Percentiles rank a stretch among this genome's conserved stretches.
These are phyloP conservation scores for Mesorhabditis sp. DNA, from an alignment of 2,888 invertebrate species.

Conservation along the genomic window DNA sequence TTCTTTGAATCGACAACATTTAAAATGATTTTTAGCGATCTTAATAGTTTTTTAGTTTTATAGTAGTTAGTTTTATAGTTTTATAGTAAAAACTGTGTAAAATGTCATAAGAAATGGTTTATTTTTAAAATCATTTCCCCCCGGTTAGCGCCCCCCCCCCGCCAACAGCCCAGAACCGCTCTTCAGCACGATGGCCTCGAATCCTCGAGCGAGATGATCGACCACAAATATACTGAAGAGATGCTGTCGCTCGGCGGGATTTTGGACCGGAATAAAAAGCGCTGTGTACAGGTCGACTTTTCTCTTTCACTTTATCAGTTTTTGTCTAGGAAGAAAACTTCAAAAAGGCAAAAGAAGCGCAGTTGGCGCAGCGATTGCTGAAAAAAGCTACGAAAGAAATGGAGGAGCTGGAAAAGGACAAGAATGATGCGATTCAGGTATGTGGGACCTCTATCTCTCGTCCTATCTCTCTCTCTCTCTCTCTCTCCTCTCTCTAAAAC, in stretches of 20 bases:
- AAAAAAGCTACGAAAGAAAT: conserved; percentile 33
- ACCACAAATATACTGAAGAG: conserved; percentile 29
- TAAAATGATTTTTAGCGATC: no score
- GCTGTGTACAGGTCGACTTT: conserved; percentile 12
- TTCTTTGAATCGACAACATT: no score
- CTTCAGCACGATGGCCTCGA: neutral
- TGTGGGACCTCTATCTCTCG: neutral
- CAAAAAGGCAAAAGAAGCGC: conserved; percentile 37
- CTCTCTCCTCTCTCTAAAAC: neutral
- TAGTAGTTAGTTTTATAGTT: no score
- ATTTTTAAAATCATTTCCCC: no score
- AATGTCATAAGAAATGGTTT: no score
- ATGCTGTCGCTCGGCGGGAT: conserved; percentile 22
- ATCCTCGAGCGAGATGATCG: neutral
- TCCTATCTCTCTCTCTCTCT: neutral
- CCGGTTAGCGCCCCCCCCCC: no score
- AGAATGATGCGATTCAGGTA: conserved; percentile 19
- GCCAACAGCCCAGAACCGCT: neutral
- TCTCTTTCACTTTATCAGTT: neutral
- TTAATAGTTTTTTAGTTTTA: no score
- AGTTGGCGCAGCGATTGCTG: conserved; percentile 28
- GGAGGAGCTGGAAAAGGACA: conserved; percentile 37
- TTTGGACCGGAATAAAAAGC: conserved; percentile 32
- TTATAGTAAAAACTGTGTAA: no score
- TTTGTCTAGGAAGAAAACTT: conserved; percentile 25